Evolutionary conservation across 2,113 vertebrate genomes (phyloP), one percentile per base, ranked within the genome.

Genomic region (Fulica atra): DNA sequence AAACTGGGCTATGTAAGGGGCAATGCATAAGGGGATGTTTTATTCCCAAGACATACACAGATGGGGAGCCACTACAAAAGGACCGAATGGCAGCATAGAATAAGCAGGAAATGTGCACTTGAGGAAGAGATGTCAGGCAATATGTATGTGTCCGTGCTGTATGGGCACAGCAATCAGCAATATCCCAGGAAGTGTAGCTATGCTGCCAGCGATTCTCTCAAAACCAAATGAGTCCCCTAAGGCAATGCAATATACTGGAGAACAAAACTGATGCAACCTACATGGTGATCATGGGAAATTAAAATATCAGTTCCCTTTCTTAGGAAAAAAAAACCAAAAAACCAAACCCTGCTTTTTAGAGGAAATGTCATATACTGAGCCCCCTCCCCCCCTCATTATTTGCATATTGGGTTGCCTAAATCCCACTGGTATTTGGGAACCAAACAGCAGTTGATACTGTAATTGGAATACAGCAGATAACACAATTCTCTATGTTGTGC

Each of bases 141-240:
- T 8, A 35, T 3, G 12, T 16, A 13, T 4, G 7, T 33, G 11
- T 51, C n/a, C 16, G 0, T 11, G 21, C 29, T 57, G 53, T 6
- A n/a, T 0, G 16, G 17, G 38, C 35, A 69, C 16, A 77, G 64
- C 64, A 57, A n/a, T 4, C 26, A 65, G 20, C 29, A 90, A 5
- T 38, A 72, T 11, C 18, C 10, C 54, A 69, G 53, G 44, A 69
- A 53, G 16, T 13, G 61, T 29, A 4, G 0, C 24, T 68, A 6
- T 8, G 26, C 44, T 83, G 18, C 21, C 9, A 3, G 6, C 15
- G 40, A 54, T 25, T 40, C 26, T 63, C 35, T 71, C 50, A 46
- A 81, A 89, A 63, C 21, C 17, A n/a, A 5, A 2, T 1, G 0
- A 42, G 17, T 48, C 3, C 1, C 68, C 24, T 81, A 50, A 59